Conservation (phyloP, 2,888 invertebrate species). For the Dermolepida albohirtum region DNA sequence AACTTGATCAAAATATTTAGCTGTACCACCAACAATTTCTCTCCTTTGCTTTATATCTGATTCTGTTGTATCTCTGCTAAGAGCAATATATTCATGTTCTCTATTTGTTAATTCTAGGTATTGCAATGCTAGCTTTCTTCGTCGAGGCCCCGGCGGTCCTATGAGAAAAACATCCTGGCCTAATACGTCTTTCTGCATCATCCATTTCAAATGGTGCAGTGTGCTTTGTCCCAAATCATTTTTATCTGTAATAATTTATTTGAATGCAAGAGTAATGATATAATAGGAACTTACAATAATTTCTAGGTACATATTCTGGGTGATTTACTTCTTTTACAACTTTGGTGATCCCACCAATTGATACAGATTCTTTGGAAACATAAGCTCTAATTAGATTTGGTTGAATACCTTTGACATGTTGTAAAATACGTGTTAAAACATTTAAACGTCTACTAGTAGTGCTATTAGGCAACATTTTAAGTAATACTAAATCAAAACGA, state of each 20-base stretch:
- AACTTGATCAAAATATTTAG: conserved; percentile 94
- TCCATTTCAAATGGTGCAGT: conserved; percentile 90
- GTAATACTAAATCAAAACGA: conserved; percentile 22
- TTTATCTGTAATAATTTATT: conserved; percentile 64
- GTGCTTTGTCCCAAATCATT: conserved; percentile 77
- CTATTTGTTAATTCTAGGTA: conserved; percentile 89
- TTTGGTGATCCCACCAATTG: conserved; percentile 81
- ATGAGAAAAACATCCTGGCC: conserved; percentile 96
- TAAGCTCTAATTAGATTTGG: conserved; percentile 55
- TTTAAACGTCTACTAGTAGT: conserved; percentile 52
- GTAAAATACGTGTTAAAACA: conserved; percentile 54
- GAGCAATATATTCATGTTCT: conserved; percentile 92
- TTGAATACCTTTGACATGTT: conserved; percentile 48
- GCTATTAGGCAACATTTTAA: conserved; percentile 52
- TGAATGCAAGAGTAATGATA: conserved; percentile 21
- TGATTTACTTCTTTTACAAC: conserved; percentile 72
- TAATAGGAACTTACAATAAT: conserved; percentile 76
- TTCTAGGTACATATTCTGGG: conserved; percentile 86
- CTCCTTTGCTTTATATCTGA: conserved; percentile 95
- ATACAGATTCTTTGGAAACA: conserved; percentile 70
- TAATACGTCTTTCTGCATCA: conserved; percentile 93
- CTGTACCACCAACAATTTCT: conserved; percentile 89
- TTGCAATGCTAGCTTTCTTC: conserved; percentile 86
- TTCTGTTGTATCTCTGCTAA: conserved; percentile 96
- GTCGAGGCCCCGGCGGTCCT: conserved; percentile 88